A percentile compares a stretch with the other conserved stretches of the same genome.
phyloP scores from a whole-genome alignment of 2,113 vertebrate species.

The Hippocampus mohnikei region DNA sequence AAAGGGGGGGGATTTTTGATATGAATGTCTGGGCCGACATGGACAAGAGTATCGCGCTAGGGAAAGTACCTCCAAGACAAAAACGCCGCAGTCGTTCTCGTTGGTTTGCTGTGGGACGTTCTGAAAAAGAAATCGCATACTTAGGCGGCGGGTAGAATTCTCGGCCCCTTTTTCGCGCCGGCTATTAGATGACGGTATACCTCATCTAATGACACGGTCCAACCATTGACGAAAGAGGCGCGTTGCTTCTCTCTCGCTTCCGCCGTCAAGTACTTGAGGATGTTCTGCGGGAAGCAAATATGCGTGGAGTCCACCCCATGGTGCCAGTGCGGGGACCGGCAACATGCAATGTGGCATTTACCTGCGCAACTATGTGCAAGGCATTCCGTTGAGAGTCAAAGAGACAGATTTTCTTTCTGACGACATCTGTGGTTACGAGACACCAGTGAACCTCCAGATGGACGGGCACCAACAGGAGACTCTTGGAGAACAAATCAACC shows the following conservation, averaged over 20 bases:
- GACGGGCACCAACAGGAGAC: constrained; percentile 87
- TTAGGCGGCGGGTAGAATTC: constrained; percentile 13
- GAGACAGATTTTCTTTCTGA: constrained; percentile 84
- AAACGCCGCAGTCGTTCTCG: constrained; percentile 97
- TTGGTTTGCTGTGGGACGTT: constrained; percentile 95
- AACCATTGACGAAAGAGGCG: constrained; percentile 83
- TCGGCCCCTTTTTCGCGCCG: not conserved
- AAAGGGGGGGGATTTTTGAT: too few species aligned
- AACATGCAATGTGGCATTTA: constrained; percentile 54
- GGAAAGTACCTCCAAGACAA: constrained; percentile 89
- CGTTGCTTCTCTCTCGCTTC: constrained; percentile 92
- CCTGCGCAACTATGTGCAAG: constrained; percentile 89
- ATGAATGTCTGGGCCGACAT: not conserved
- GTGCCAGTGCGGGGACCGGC: not conserved
- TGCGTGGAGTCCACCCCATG: not conserved
- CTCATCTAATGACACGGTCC: constrained; percentile 86
- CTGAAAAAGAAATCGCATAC: constrained; percentile 54
- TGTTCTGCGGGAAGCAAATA: constrained; percentile 75
- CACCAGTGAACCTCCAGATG: constrained; percentile 99
- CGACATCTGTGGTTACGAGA: constrained; percentile 87
- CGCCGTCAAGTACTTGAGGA: constrained; percentile 90
- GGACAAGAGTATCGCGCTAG: fast-evolving
- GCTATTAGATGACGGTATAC: constrained; percentile 52
- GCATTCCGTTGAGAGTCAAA: constrained; percentile 94
- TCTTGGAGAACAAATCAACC: constrained; percentile 96